Evolutionary conservation across 2,113 vertebrate species (phyloP), one percentile per base, ranked within the genome.

Genomic region (Cynoglossus semilaevis): DNA sequence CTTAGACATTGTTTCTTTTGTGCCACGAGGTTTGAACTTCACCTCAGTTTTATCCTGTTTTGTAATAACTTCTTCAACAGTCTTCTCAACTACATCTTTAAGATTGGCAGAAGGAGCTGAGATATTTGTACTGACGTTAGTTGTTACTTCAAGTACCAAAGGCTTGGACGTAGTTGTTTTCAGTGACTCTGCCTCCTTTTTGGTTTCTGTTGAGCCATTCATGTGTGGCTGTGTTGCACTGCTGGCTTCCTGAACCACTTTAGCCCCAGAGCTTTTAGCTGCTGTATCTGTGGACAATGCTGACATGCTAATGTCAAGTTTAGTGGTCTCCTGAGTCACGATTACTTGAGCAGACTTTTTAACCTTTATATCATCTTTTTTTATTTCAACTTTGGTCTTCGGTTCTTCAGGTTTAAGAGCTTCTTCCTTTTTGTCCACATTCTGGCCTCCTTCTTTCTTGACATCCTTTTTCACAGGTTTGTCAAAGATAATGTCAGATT

Each of bases 81-180:
- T 4, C 2, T 36, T 51, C 11, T 55, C 51, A 8, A 17, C 22
- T 14, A 17, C 16, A 8, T 68, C 49, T 43, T 69, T 55, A 63
- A 54, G 13, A 13, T 4, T 29, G 11, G 4, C 16, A 15, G 17
- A 2, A 38, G 73, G 8, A 45, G 40, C 44, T 52, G 67, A 17
- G 9, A 60, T 14, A 68, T 36, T 48, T 3, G 50, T 70, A 14
- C 1, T 53, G 15, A 57, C 40, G 5, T 45, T 41, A 17, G 58
- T 70, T 60, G 54, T 56, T 58, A 70, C 63, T 50, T 67, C 46
- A 69, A 45, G 15, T 60, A 44, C 7, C 51, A 71, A 56, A 22
- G 72, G 60, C 15, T 70, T 53, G 13, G 17, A 18, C 9, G 37
- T 49, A 45, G 11, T 50, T n/a, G 36, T 34, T 48, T 73, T 72